Percentiles rank a stretch among this genome's conserved stretches.
Conservation (phyloP, 2,797 vertebrate species). For the Artibeus lituratus region DNA sequence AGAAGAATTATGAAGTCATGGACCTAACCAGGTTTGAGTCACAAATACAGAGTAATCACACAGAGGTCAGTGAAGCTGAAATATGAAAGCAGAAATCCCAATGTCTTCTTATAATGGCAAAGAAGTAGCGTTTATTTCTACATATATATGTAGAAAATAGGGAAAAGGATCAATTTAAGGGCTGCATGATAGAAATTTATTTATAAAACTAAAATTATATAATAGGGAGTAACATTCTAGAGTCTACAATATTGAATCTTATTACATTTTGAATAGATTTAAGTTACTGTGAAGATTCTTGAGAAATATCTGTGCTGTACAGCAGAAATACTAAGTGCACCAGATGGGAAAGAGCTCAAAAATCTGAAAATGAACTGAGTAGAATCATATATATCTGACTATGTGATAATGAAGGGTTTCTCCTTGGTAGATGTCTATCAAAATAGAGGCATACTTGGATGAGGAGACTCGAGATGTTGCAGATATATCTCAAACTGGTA, state of each 20-base stretch:
- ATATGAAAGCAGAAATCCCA: not conserved
- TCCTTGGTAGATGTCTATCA: not conserved
- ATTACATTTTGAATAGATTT: not conserved
- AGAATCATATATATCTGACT: not conserved
- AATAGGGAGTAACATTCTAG: not conserved
- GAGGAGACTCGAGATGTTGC: not conserved
- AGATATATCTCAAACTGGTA: not conserved
- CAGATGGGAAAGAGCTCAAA: not conserved
- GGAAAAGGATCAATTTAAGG: not conserved
- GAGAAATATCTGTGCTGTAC: not conserved
- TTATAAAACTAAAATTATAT: not conserved
- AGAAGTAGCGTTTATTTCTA: not conserved
- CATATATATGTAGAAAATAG: not conserved
- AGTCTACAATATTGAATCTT: not conserved
- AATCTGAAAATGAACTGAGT: not conserved
- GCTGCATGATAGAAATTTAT: not conserved
- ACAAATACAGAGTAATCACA: not conserved
- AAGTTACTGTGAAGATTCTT: not conserved
- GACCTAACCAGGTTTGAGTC: not conserved
- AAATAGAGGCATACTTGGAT: not conserved
- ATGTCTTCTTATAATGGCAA: not conserved
- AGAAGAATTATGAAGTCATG: not conserved
- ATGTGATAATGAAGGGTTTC: not conserved
- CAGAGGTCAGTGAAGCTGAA: not conserved
- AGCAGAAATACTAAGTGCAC: not conserved